Base-by-base conservation (phyloP, 2,113 vertebrate genomes). In the Entelurus aequoreus region DNA sequence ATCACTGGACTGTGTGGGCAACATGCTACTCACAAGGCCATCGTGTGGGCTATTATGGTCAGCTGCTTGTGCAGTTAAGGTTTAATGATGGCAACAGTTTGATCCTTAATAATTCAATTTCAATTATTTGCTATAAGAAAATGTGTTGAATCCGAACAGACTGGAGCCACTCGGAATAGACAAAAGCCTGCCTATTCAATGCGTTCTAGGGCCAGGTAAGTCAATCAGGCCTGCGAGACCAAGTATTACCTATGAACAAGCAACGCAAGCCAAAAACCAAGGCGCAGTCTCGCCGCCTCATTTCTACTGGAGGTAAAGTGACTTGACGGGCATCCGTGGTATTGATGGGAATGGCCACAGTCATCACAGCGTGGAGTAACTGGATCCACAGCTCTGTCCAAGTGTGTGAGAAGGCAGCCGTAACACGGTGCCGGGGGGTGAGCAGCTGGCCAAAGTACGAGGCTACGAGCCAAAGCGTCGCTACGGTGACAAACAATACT, bases 401-500 rank as follows among this genome's bases (percentile, higher is more conserved):
- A 73, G 42, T 53, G 65, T 58, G 60, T 44, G 73, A 63, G 77
- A 67, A 72, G 59, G 63, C 56, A 58, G 65, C 66, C 42, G 42
- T 46, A 6, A 28, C 63, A 58, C 49, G 9, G 54, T 49, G n/a
- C 76, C 69, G 2, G 28, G 28, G n/a, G 0, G 42, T 28, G 68
- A 70, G 58, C 1, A 6, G 58, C 56, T 10, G 0, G 68, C 72
- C 52, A 58, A 63, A 70, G 73, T 68, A 37, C 51, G 1, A 15
- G 68, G 71, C 56, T 28, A 19, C 0, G 63, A 65, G 75, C 75
- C 77, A 79, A 75, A 35, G 60, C 57, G 44, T 62, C 37, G 13
- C 58, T 50, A 50, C 50, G 46, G 66, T 75, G 72, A 73, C 74
- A 84, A 74, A 85, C 74, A 72, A 65, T 49, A 69, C 71, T 55